Conservation (phyloP, 2,797 vertebrate genomes). For the Loriculus beryllinus region DNA sequence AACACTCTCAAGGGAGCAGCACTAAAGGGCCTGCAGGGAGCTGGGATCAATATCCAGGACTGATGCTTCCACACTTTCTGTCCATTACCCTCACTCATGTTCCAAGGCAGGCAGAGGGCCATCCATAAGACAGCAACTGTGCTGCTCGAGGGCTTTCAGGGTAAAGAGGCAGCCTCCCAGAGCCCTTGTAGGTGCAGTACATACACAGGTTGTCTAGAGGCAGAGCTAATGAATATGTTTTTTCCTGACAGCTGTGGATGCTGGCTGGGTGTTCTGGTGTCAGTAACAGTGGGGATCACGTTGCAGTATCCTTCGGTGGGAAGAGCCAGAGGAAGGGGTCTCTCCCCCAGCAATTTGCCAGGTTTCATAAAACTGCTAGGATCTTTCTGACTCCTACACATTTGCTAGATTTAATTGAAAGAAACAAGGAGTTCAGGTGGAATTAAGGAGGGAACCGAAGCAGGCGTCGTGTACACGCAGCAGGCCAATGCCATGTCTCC, state of each 20-base stretch:
- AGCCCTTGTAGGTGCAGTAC: not conserved
- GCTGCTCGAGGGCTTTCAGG: not conserved
- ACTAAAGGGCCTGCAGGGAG: not conserved
- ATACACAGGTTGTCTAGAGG: not conserved
- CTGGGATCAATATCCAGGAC: not conserved
- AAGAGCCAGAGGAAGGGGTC: not conserved
- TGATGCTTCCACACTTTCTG: not conserved
- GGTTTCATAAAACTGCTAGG: not conserved
- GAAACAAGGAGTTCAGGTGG: not conserved
- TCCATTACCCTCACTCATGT: not conserved
- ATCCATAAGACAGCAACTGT: not conserved
- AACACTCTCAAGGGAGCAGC: not conserved
- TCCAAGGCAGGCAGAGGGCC: not conserved
- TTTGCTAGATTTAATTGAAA: not conserved
- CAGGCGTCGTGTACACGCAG: not conserved
- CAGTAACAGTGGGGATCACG: fast-evolving
- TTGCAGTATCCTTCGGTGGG: not conserved
- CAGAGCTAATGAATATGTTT: not conserved
- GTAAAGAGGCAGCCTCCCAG: not conserved
- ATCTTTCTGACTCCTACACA: not conserved
- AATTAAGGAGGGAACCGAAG: not conserved
- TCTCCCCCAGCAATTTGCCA: not conserved
- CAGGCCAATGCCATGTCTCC: not conserved
- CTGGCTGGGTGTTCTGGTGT: not conserved
- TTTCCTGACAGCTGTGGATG: not conserved